Percentiles rank a stretch among this genome's conserved stretches.
Evolutionary conservation across 2,888 invertebrate species (phyloP).

Genomic region (Caenorhabditis sp.): DNA sequence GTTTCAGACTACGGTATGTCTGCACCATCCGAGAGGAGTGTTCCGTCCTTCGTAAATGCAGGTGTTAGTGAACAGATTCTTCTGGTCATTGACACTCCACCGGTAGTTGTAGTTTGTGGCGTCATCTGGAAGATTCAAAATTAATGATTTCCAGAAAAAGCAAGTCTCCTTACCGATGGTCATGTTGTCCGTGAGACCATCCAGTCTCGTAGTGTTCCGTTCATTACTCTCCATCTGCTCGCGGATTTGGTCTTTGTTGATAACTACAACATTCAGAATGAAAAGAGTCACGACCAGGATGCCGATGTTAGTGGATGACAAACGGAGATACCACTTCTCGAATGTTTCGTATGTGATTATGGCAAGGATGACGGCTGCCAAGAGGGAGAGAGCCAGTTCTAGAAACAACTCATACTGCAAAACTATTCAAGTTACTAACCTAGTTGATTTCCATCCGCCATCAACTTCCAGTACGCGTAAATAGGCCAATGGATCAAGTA

Average conservation of each 20-base stretch:
- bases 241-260: conserved; percentile 29
- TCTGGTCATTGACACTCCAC: conserved; percentile 35
- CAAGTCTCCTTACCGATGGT: conserved; percentile 20
- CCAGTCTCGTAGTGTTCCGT: conserved; percentile 11
- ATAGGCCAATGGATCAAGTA: conserved; percentile 61
- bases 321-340: conserved; percentile 47
- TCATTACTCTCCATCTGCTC: background rate
- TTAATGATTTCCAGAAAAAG: background rate
- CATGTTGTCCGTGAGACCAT: conserved; percentile 33
- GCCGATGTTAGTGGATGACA: conserved; percentile 22
- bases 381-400: conserved; percentile 14
- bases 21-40: conserved; percentile 41
- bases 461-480: conserved; percentile 55
- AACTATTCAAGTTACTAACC: no score
- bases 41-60: conserved; percentile 30
- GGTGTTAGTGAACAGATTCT: conserved; percentile 32
- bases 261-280: conserved; percentile 13
- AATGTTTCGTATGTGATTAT: conserved; percentile 23
- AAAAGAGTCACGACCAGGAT: conserved; percentile 12
- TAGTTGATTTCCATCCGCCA: conserved; percentile 13
- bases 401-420: no score
- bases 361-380: conserved; percentile 17
- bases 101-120: conserved; percentile 27
- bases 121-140: conserved; percentile 33
- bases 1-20: conserved; percentile 29